Percentiles rank a stretch among this genome's conserved stretches.
Conservation (phyloP, 2,113 vertebrate genomes). For the Neodontobutis hainanensis region DNA sequence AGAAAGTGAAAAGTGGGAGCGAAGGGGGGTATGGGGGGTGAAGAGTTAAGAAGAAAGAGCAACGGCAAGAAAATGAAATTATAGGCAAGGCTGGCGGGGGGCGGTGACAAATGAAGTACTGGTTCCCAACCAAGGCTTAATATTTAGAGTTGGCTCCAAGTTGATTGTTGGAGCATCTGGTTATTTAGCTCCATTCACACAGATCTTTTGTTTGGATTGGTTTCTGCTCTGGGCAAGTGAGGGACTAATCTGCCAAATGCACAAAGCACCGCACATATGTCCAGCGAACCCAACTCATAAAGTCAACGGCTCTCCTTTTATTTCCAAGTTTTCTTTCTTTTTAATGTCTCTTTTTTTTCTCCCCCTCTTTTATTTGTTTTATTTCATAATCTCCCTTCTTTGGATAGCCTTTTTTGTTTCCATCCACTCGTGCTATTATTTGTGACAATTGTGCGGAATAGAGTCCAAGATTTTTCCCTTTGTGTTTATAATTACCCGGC, state of each 20-base stretch:
- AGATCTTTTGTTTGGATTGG: constrained; percentile 76
- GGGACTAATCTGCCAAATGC: constrained; percentile 89
- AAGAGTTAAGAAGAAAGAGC: constrained; percentile 26
- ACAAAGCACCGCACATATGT: constrained; percentile 76
- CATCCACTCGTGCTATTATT: constrained; percentile 72
- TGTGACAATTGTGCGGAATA: constrained; percentile 75
- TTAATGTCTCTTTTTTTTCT: constrained; percentile 19
- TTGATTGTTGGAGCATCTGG: constrained; percentile 73
- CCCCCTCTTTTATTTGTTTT: constrained; percentile 48
- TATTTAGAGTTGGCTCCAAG: constrained; percentile 67
- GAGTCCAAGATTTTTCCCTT: constrained; percentile 75
- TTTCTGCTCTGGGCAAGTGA: constrained; percentile 79
- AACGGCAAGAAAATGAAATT: constrained; percentile 50
- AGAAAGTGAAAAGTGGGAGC: constrained; percentile 14
- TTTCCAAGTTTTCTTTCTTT: constrained; percentile 39
- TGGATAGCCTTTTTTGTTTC: constrained; percentile 55
- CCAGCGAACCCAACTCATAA: constrained; percentile 63
- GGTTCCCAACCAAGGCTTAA: constrained; percentile 61
- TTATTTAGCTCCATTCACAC: constrained; percentile 74
- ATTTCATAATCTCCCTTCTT: constrained; percentile 54
- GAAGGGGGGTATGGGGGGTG: not conserved
- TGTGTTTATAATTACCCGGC: constrained; percentile 80
- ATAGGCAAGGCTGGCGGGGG: constrained; percentile 1
- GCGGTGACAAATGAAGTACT: constrained; percentile 51
- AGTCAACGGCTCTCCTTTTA: constrained; percentile 63